Base-by-base conservation (phyloP, 2,888 invertebrate species). In the Phyllotreta striolata region DNA sequence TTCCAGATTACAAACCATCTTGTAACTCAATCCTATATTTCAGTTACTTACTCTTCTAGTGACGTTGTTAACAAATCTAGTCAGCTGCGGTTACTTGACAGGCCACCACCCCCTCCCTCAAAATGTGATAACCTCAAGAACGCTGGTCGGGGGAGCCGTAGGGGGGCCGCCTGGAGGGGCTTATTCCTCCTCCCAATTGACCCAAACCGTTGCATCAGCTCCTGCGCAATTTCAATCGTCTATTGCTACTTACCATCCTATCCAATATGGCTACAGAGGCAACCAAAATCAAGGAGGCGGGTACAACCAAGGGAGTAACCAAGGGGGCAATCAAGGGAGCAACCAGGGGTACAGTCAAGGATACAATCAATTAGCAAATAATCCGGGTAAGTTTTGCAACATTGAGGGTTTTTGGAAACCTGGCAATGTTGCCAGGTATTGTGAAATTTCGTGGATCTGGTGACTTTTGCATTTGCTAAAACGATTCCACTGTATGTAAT, bases 101-200 rank as follows among this genome's bases (percentile, higher is more conserved):
- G 66, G 62, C n/a, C 60, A 58, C 46, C 66, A 66, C 9, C 60
- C 66, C 12, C 9, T 60, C 38, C 64, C 68, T 44, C 24, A 63
- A 1, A 66, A 66, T 46, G 9, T 64, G 10, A 51, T 68, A n/a
- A 14, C 60, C 9, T 52, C 64, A 40, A 46, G 68, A 9, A 64
- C 64, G 0, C 24, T 64, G 13, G 39, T 68, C 12, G 66, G 66
- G 5, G 58, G 66, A 2, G 62, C 66, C 14, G 58, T 57, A 9
- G 68, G 66, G 7, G 66, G 64, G 14, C 64, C 64, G 5, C 40
- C 60, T 14, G 43, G 54, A 12, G 68, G 68, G 6, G 66, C 66
- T 4, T 62, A 60, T 38, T 68, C 68, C n/a, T 10, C 68, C 1
- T 62, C 68, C 1, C 64, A 66, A 43, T 60, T 64, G 12, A 62